Base-by-base conservation (phyloP, 2,797 vertebrate genomes). In the Malurus leucopterus region DNA sequence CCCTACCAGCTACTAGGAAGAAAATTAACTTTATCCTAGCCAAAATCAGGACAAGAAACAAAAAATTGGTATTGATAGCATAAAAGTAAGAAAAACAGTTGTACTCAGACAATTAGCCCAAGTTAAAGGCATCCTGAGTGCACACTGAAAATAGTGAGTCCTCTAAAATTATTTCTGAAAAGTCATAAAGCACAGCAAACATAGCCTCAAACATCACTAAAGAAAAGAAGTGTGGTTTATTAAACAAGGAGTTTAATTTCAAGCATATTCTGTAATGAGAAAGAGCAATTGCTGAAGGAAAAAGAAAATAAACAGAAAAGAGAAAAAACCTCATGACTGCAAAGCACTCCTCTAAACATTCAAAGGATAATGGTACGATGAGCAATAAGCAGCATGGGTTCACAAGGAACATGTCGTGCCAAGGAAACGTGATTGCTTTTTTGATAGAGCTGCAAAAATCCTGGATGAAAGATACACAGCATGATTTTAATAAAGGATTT, bases 401-500 rank as follows among this genome's bases (percentile, higher is more conserved):
- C 74, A 76, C 77, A 81, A 84, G 44, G 78, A 91, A 94, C 86
- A 79, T n/a, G 54, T 84, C 0, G 47, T 90, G 79, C 73, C 68
- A 92, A 71, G 85, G 43, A 94, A 93, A 89, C 5, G 2, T 92
- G 91, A 94, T 92, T 95, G 85, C 18, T 93, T 95, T 93, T 95
- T 90, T 89, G 83, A 94, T 75, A 83, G 87, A 81, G 89, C 49
- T 73, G 78, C 62, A 91, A 85, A 92, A 95, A 87, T 85, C 83
- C 72, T 92, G 84, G 90, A 90, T 91, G 51, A 91, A 91, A 91
- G 70, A 92, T 73, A 87, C 76, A 83, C 91, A 88, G 82, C 82
- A 71, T 86, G 91, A 92, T 86, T 95, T 95, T 95, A 95, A 95
- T 95, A 93, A 88, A 93, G 90, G 79, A 90, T 93, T 92, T 94